Percentiles rank a stretch among this genome's conserved stretches.
Conservation (phyloP, 1,140 invertebrate genomes). For the Eumaeus atala region DNA sequence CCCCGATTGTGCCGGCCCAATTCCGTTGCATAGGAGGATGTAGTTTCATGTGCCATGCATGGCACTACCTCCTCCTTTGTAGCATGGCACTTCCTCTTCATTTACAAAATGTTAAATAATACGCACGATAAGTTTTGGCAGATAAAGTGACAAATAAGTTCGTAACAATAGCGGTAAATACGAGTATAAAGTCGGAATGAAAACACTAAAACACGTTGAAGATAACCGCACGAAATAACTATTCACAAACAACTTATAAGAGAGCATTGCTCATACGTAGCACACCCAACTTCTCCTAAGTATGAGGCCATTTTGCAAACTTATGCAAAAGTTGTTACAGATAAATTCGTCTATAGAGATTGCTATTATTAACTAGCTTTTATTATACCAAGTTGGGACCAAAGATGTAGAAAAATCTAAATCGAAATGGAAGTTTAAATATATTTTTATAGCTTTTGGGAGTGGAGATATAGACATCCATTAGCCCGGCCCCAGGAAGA, state of each 20-base stretch:
- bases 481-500: too few relatives aligned
- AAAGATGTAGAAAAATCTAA: too few relatives aligned
- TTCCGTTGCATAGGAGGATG: too few relatives aligned
- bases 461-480: too few relatives aligned
- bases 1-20: too few relatives aligned
- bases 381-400: too few relatives aligned
- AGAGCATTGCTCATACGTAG: constrained; percentile 22
- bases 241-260: constrained; percentile 10
- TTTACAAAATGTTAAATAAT: background rate
- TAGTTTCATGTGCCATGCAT: too few relatives aligned
- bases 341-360: background rate
- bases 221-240: constrained; percentile 20
- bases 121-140: background rate
- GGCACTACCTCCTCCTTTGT: too few relatives aligned
- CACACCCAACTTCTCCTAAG: constrained; percentile 1
- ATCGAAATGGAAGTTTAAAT: too few relatives aligned
- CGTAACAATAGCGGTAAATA: background rate
- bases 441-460: too few relatives aligned
- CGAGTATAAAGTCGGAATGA: background rate
- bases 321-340: constrained; percentile 15
- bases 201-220: constrained; percentile 8
- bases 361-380: too few relatives aligned
- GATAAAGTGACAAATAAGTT: constrained; percentile 8
- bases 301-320: constrained; percentile 12
- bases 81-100: too few relatives aligned